A percentile compares a stretch with the other conserved stretches of the same genome.
Conservation (phyloP, 2,113 vertebrate genomes). For the Apodemus speciosus region DNA sequence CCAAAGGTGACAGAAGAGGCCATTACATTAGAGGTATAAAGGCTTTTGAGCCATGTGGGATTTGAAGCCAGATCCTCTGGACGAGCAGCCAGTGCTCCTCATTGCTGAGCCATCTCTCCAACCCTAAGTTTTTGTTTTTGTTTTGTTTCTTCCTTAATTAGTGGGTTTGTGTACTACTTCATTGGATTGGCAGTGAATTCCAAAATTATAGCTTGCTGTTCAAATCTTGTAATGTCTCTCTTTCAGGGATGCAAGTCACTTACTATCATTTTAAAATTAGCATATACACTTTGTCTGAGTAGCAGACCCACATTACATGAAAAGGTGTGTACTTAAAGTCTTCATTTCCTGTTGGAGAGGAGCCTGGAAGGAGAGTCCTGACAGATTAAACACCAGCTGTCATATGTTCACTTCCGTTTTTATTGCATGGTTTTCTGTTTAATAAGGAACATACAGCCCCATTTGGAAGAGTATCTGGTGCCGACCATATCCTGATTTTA, state of each 20-base stretch:
- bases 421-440: neutral
- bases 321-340: neutral
- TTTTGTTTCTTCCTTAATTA: neutral
- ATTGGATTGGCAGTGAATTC: conserved; percentile 5
- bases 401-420: neutral
- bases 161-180: conserved; percentile 16
- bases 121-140: neutral
- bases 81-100: neutral
- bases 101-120: neutral
- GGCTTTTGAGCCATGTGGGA: neutral
- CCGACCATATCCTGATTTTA: neutral
- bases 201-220: neutral
- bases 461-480: neutral
- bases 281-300: neutral
- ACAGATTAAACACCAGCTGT: neutral
- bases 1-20: neutral
- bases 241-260: neutral
- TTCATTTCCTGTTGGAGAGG: neutral
- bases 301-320: neutral
- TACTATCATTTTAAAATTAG: neutral
- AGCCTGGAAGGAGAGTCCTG: neutral
- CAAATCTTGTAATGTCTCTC: conserved; percentile 22
- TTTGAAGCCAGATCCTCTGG: neutral
- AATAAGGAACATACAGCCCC: neutral
- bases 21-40: neutral